These are phyloP conservation scores for Galleria mellonella DNA, from an alignment of 1,140 invertebrate genomes.

Conservation along the genomic window DNA sequence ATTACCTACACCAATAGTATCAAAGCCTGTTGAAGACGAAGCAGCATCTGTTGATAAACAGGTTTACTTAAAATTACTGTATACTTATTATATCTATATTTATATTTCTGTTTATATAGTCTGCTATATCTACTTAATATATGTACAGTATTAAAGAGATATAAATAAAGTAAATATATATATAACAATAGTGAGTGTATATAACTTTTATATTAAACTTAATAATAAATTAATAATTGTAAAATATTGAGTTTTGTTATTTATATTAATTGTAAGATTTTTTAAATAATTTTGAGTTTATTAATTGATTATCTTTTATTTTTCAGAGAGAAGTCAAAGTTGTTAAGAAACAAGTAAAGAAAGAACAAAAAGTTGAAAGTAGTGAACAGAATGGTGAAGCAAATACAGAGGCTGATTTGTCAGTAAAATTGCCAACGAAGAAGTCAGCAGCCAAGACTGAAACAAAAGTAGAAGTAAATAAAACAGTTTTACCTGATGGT, in stretches of 20 bases:
- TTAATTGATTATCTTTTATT: constrained; percentile 14
- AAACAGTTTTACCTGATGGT: constrained; percentile 56
- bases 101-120: constrained; percentile 56
- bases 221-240: too few species aligned
- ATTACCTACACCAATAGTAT: constrained; percentile 1
- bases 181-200: constrained; percentile 37
- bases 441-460: constrained; percentile 58
- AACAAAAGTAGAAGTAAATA: constrained; percentile 60
- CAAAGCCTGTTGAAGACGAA: constrained; percentile 28
- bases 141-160: constrained; percentile 47
- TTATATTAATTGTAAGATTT: too few species aligned
- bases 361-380: constrained; percentile 30
- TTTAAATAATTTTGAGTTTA: neutral
- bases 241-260: too few species aligned
- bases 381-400: constrained; percentile 45
- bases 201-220: constrained; percentile 6
- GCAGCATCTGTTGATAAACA: constrained; percentile 36
- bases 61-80: constrained; percentile 65
- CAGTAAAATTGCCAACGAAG: constrained; percentile 52
- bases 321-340: constrained; percentile 59
- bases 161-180: constrained; percentile 22
- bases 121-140: constrained; percentile 53
- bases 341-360: constrained; percentile 45
- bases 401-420: constrained; percentile 39
- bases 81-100: constrained; percentile 57